Percentiles rank a stretch among this genome's conserved stretches.
These are phyloP conservation scores for Zoanthus sociatus DNA, from an alignment of 92 coral and sea anemone species.

Conservation along the genomic window DNA sequence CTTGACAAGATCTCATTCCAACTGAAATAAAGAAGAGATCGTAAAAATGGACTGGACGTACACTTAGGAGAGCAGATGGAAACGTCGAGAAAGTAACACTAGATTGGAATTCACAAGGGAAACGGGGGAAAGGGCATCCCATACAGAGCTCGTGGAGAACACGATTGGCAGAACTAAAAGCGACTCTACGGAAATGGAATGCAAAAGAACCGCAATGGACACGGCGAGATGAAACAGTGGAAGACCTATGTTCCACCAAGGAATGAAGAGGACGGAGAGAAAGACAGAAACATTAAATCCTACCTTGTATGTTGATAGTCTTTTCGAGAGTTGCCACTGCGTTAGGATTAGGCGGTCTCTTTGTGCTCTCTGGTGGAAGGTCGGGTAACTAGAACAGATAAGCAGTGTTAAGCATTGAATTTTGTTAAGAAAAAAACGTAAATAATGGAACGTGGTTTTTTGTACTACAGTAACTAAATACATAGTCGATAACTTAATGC, in stretches of 20 bases:
- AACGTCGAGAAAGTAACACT: too few species aligned
- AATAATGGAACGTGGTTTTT: too few species aligned
- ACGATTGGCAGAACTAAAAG: neutral
- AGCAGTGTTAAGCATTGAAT: neutral
- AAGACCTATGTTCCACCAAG: neutral
- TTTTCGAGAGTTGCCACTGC: constrained; percentile 94
- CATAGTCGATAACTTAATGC: too few species aligned
- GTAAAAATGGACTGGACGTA: too few species aligned
- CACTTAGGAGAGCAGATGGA: too few species aligned
- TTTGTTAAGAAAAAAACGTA: too few species aligned
- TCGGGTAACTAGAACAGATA: constrained; percentile 76
- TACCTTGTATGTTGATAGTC: constrained; percentile 86
- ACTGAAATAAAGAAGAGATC: too few species aligned
- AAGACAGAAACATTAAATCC: neutral
- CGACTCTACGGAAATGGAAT: neutral
- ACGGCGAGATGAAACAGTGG: neutral
- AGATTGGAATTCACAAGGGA: neutral
- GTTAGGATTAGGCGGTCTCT: constrained; percentile 88
- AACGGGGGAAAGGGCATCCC: neutral
- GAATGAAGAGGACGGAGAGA: too few species aligned
- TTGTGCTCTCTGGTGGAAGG: constrained; percentile 87
- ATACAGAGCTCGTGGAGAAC: neutral
- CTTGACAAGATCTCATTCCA: too few species aligned
- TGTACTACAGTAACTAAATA: too few species aligned
- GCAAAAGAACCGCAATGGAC: neutral